Conservation (phyloP, 2,888 invertebrate genomes). For the Phymatocera aterrima region DNA sequence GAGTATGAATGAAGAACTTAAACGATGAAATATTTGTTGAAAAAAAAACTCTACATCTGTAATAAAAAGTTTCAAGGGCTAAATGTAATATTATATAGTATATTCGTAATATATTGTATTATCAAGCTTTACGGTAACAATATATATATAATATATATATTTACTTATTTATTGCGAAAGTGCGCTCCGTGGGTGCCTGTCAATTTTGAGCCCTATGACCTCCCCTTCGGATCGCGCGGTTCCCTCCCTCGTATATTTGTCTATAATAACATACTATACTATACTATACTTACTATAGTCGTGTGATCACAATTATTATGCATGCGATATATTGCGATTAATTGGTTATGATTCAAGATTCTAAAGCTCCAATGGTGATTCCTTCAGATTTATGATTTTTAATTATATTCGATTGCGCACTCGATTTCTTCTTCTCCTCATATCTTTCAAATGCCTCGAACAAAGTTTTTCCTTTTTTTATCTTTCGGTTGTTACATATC, state of each 20-base stretch:
- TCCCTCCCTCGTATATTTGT: conserved; percentile 8
- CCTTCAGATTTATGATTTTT: too few species aligned
- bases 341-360: too few species aligned
- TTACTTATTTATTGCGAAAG: conserved; percentile 46
- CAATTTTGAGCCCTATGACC: conserved; percentile 68
- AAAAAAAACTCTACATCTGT: not conserved
- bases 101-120: not conserved
- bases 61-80: conserved; percentile 26
- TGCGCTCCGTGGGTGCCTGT: conserved; percentile 63
- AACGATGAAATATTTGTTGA: not conserved
- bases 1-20: too few species aligned
- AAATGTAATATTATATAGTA: conserved; percentile 3
- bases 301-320: too few species aligned
- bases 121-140: not conserved
- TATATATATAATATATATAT: not conserved
- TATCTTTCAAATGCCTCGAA: too few species aligned
- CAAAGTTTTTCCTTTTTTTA: too few species aligned
- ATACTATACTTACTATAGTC: not conserved
- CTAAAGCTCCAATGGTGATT: too few species aligned
- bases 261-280: not conserved
- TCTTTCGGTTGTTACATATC: too few species aligned
- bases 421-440: too few species aligned
- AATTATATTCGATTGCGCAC: too few species aligned
- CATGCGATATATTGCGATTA: too few species aligned
- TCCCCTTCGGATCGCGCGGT: conserved; percentile 60